phyloP scores from a whole-genome alignment of 2,888 invertebrate genomes.

The Eilema caniola region DNA sequence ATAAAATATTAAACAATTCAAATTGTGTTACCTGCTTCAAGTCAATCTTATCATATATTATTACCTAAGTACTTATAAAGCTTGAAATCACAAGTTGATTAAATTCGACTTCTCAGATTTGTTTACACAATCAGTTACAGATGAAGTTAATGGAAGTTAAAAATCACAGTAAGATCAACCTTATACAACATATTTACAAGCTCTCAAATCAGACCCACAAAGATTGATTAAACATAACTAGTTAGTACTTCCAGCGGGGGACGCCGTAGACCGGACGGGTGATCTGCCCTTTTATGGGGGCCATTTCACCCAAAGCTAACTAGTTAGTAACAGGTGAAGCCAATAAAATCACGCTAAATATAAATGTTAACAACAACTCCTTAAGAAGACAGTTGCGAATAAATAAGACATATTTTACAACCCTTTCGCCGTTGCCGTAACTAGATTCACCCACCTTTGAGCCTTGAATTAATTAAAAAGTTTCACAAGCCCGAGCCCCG shows the following conservation, averaged over 20 bases:
- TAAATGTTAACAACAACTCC: slow-evolving; percentile 14
- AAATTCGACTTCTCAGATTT: neutral
- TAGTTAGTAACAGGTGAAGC: neutral
- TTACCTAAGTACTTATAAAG: too few relatives aligned
- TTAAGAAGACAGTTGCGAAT: slow-evolving; percentile 4
- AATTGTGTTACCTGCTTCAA: neutral
- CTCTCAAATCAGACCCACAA: too few relatives aligned
- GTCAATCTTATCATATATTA: neutral
- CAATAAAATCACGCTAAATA: neutral
- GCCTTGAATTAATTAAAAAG: slow-evolving; percentile 53
- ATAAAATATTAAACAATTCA: neutral
- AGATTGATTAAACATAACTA: too few relatives aligned
- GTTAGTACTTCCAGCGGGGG: too few relatives aligned
- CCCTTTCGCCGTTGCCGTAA: slow-evolving; percentile 16
- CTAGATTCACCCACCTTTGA: slow-evolving; percentile 29
- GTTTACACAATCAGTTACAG: too few relatives aligned
- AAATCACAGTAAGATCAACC: too few relatives aligned
- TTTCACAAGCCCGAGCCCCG: slow-evolving; percentile 42
- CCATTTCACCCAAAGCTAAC: too few relatives aligned
- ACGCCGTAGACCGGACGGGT: too few relatives aligned
- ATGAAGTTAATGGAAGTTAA: too few relatives aligned
- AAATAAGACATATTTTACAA: slow-evolving; percentile 22
- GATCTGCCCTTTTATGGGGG: too few relatives aligned
- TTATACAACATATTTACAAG: too few relatives aligned
- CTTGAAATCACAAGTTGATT: neutral